phyloP scores from a whole-genome alignment of 2,888 invertebrate genomes.

The Pristionchus entomophagus region DNA sequence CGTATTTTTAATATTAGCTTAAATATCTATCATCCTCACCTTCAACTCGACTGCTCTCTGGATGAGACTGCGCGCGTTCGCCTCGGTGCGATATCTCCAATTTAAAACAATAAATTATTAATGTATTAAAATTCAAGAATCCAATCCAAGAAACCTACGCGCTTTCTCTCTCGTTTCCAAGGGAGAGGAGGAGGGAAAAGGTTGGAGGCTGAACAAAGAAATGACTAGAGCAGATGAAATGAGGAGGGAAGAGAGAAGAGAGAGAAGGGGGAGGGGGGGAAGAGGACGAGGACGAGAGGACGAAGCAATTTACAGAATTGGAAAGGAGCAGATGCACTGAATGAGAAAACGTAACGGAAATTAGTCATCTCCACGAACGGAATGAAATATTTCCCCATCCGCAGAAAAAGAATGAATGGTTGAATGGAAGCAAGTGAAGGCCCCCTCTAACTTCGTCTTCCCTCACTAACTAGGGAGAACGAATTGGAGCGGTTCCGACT shows the following conservation, averaged over 20 bases:
- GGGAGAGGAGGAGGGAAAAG: background rate
- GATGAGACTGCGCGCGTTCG: constrained; percentile 89
- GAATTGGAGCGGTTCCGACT: too few relatives aligned
- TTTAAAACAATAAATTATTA: background rate
- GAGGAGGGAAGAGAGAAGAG: background rate
- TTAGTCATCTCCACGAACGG: background rate
- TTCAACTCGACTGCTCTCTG: constrained; percentile 91
- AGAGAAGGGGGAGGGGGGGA: background rate
- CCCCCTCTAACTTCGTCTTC: too few relatives aligned
- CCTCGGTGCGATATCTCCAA: constrained; percentile 86
- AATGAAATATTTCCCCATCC: too few relatives aligned
- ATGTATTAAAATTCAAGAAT: background rate
- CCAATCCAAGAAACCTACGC: background rate
- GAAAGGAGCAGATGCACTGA: background rate
- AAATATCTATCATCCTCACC: too few relatives aligned
- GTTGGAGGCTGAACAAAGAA: constrained; percentile 22
- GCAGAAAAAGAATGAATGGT: background rate
- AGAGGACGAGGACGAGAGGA: background rate
- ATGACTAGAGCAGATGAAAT: constrained; percentile 10
- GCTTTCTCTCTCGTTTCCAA: background rate
- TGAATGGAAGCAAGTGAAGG: too few relatives aligned
- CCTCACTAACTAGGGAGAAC: background rate
- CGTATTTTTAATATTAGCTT: too few relatives aligned
- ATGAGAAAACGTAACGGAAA: background rate
- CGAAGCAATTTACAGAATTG: constrained; percentile 3